A percentile compares a stretch with the other conserved stretches of the same genome.
Conservation (phyloP, 2,113 vertebrate genomes). For the Xerus inauris region DNA sequence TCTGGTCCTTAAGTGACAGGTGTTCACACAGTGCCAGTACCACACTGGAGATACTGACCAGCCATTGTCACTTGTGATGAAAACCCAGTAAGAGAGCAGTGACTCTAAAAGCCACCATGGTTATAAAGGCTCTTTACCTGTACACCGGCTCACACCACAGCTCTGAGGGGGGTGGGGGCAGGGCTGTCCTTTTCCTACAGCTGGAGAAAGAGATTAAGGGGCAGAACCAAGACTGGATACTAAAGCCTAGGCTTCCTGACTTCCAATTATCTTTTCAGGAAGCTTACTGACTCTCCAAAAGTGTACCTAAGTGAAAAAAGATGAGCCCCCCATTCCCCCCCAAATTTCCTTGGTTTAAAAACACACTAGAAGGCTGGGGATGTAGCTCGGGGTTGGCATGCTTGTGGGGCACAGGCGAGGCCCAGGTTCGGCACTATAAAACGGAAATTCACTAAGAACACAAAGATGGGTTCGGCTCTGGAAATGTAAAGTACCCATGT, state of each 20-base stretch:
- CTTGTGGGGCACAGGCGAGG: no score
- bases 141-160: neutral
- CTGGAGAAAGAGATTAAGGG: neutral
- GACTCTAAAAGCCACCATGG: neutral
- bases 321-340: neutral
- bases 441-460: neutral
- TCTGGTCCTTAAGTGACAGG: neutral
- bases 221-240: neutral
- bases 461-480: neutral
- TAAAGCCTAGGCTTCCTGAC: neutral
- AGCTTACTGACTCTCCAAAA: neutral
- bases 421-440: neutral
- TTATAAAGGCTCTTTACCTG: neutral
- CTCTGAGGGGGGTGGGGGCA: neutral
- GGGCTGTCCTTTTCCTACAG: neutral
- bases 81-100: neutral
- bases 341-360: no score
- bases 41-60: neutral
- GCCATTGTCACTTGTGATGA: neutral
- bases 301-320: neutral
- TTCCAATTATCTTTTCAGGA: constrained; percentile 11
- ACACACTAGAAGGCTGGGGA: neutral
- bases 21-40: neutral
- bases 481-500: neutral
- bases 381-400: no score